Conservation (phyloP, 2,888 invertebrate species). For the Philhelius pedissequus region DNA sequence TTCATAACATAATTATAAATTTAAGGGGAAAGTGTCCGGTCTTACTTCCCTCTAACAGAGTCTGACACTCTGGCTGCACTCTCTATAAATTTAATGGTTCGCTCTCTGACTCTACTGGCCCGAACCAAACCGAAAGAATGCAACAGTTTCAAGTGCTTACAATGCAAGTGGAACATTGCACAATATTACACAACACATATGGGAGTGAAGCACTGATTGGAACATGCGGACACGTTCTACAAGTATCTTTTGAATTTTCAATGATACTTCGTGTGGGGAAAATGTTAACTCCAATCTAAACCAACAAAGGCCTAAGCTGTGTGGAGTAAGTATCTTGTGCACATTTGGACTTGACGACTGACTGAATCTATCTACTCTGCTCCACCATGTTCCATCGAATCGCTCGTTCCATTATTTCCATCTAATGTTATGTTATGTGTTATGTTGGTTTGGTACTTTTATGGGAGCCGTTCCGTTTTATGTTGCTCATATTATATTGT, state of each 20-base stretch:
- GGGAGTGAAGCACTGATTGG: neutral
- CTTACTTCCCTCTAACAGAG: neutral
- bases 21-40: constrained; percentile 21
- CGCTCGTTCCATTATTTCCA: constrained; percentile 42
- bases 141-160: constrained; percentile 59
- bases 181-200: constrained; percentile 15
- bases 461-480: constrained; percentile 34
- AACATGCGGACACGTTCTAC: constrained; percentile 13
- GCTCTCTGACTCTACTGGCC: neutral
- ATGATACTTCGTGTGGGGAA: neutral
- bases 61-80: neutral
- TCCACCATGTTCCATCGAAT: constrained; percentile 43
- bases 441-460: constrained; percentile 20
- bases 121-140: constrained; percentile 23
- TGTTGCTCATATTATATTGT: constrained; percentile 33
- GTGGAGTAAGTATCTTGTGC: neutral
- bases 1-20: neutral
- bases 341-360: neutral
- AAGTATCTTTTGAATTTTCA: neutral
- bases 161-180: constrained; percentile 22
- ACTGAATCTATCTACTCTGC: neutral
- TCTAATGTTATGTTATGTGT: constrained; percentile 26
- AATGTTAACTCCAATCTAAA: neutral
- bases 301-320: neutral
- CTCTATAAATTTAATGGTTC: neutral